A percentile compares a stretch with the other conserved stretches of the same genome.
Evolutionary conservation across 2,888 invertebrate genomes (phyloP).

Genomic region (Alsophila aescularia): DNA sequence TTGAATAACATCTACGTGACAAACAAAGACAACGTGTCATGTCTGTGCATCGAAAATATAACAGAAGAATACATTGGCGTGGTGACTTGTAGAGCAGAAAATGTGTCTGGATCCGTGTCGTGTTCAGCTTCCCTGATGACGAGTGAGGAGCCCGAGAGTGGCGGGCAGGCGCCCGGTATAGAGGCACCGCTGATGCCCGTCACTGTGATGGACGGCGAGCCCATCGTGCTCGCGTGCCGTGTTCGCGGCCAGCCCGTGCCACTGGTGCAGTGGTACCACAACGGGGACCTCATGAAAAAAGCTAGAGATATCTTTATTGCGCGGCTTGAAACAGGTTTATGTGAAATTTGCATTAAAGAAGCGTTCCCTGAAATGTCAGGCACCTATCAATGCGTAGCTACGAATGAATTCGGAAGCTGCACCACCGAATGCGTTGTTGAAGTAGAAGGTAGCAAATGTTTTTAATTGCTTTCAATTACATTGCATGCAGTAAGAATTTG

Average conservation of each 20-base stretch:
- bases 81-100: slow-evolving; percentile 95
- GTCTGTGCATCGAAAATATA: slow-evolving; percentile 90
- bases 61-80: slow-evolving; percentile 88
- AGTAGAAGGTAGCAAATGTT: slow-evolving; percentile 89
- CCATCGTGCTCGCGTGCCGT: slow-evolving; percentile 89
- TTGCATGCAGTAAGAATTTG: slow-evolving; percentile 55
- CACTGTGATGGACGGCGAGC: slow-evolving; percentile 95
- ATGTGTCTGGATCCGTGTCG: slow-evolving; percentile 95
- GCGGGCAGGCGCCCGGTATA: slow-evolving; percentile 88
- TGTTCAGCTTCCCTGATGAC: slow-evolving; percentile 90
- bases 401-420: slow-evolving; percentile 93
- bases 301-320: slow-evolving; percentile 90
- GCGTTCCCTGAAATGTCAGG: slow-evolving; percentile 96
- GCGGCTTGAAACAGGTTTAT: slow-evolving; percentile 91
- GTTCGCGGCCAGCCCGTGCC: slow-evolving; percentile 92
- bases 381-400: slow-evolving; percentile 92
- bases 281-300: slow-evolving; percentile 88
- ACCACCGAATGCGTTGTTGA: slow-evolving; percentile 89
- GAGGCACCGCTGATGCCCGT: slow-evolving; percentile 88
- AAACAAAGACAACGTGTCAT: slow-evolving; percentile 89
- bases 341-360: slow-evolving; percentile 92
- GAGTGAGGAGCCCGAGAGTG: slow-evolving; percentile 74
- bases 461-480: slow-evolving; percentile 14
- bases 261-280: slow-evolving; percentile 91
- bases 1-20: slow-evolving; percentile 89